Evolutionary conservation across 2,797 vertebrate genomes (phyloP).

Genomic region (Molossus alvarezi): DNA sequence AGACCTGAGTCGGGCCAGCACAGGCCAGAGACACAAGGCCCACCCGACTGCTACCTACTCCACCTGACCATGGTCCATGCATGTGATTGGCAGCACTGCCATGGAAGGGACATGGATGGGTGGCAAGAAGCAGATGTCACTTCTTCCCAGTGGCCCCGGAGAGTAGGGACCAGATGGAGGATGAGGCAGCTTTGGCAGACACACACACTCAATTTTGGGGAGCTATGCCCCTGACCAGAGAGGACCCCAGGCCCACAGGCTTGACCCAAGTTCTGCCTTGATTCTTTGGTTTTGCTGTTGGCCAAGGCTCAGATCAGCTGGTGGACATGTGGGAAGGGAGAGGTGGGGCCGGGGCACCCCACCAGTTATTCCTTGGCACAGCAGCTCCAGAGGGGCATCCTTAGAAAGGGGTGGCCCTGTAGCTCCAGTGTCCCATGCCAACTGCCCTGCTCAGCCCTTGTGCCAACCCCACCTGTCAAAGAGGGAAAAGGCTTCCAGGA

Average conservation of each 20-base stretch:
- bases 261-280: background rate
- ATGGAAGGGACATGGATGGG: background rate
- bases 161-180: background rate
- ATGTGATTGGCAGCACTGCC: background rate
- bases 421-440: fast-evolving
- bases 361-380: background rate
- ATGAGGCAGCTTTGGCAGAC: background rate
- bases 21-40: background rate
- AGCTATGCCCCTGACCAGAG: background rate
- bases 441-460: background rate
- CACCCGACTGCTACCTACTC: fast-evolving
- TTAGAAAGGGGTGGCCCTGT: background rate
- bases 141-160: background rate
- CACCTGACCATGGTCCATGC: fast-evolving
- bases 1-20: background rate
- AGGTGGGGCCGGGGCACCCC: fast-evolving
- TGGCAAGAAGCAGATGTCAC: background rate
- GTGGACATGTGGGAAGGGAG: background rate
- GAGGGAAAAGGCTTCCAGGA: background rate
- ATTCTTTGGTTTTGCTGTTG: background rate
- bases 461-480: background rate
- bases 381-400: background rate
- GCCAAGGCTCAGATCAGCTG: background rate
- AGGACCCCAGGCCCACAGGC: background rate
- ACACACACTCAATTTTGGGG: background rate